Base-by-base conservation (phyloP, 2,113 vertebrate species). In the Ceyx margarethae region DNA sequence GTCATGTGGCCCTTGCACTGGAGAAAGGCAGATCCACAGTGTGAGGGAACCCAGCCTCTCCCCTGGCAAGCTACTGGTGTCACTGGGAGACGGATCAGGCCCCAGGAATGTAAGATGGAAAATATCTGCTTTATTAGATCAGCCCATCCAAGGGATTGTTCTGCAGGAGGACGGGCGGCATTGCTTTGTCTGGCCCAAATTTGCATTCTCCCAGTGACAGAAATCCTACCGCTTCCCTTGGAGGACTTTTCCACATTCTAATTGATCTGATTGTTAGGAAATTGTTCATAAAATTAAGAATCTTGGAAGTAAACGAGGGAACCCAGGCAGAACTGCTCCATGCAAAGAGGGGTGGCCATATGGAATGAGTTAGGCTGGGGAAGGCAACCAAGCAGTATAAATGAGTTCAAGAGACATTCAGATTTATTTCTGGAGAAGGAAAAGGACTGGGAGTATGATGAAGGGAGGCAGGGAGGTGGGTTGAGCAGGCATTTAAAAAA, bases 261-360 rank as follows among this genome's bases (percentile, higher is more conserved):
- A 97, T 96, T 97, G 96, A 95, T 86, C 94, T 96, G 91, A 96
- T 96, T 96, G 94, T 97, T 96, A 88, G 97, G 97, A 98, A 98
- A 97, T 97, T 96, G 96, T 97, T 97, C 96, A 95, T 96, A 97
- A 97, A 97, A 98, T 95, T 94, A 95, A 93, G 94, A 96, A 92
- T 95, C 82, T 85, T 81, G 80, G 90, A 87, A 96, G 89, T 51
- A 93, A 97, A 73, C 9, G 79, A 87, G 96, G 88, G 91, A 95
- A 91, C 85, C 91, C 94, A 82, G 81, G 90, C 67, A 76, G 82
- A 90, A 73, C 90, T 79, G 73, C 91, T 95, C 82, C 51, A 43
- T 1, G 37, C 89, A 86, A 75, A 81, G 94, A 81, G 83, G 87
- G 66, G 17, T 0, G 2, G 50, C 82, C 97, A 97, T 96, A 90